These are phyloP conservation scores for Deroplatys truncata DNA, from an alignment of 2,888 invertebrate species.

Conservation along the genomic window DNA sequence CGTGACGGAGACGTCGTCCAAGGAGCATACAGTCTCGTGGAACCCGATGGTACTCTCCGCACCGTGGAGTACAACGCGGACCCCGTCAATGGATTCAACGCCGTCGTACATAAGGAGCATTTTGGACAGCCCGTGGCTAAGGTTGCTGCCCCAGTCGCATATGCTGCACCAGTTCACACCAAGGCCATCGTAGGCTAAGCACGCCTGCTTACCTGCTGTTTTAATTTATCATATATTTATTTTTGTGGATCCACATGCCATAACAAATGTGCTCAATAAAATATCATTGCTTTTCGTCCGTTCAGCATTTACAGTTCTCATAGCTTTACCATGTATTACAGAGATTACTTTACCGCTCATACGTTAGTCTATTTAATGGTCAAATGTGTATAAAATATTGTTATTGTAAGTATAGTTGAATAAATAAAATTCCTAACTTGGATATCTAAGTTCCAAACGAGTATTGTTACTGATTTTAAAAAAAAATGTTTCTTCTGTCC, in stretches of 20 bases:
- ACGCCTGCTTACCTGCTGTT: not conserved
- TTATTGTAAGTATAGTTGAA: not conserved
- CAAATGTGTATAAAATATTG: not conserved
- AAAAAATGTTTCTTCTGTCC: no score
- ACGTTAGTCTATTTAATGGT: not conserved
- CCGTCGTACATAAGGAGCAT: slow-evolving; percentile 13
- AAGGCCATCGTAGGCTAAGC: slow-evolving; percentile 30
- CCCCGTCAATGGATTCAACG: slow-evolving; percentile 27
- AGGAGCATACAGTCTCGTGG: slow-evolving; percentile 31
- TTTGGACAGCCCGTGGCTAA: slow-evolving; percentile 23
- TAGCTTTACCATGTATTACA: not conserved
- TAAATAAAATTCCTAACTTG: not conserved
- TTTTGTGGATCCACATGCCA: not conserved
- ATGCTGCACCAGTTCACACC: slow-evolving; percentile 35
- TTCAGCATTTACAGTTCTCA: not conserved
- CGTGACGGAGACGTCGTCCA: slow-evolving; percentile 32
- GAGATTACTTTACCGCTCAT: not conserved
- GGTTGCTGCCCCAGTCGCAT: slow-evolving; percentile 32
- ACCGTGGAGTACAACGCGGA: slow-evolving; percentile 30
- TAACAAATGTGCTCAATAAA: not conserved
- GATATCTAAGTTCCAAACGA: not conserved
- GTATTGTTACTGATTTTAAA: no score
- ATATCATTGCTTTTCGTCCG: not conserved
- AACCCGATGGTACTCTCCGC: slow-evolving; percentile 31
- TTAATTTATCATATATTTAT: not conserved